phyloP scores from a whole-genome alignment of 2,797 vertebrate species.

The Diplodus sargus region DNA sequence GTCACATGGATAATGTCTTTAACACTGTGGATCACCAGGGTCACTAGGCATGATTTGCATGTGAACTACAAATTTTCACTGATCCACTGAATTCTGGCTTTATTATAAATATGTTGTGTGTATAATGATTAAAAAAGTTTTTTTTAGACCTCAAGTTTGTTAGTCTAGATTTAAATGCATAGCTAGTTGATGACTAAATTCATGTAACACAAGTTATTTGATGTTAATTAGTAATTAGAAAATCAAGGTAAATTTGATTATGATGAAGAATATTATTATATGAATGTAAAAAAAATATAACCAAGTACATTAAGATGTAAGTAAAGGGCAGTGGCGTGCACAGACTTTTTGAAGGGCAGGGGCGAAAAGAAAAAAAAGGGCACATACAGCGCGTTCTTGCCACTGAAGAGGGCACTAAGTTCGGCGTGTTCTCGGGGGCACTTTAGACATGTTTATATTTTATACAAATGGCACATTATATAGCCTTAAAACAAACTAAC shows the following conservation, averaged over 20 bases:
- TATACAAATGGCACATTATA: too few species aligned
- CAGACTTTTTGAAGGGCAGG: too few species aligned
- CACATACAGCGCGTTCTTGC: too few species aligned
- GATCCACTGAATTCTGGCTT: neutral
- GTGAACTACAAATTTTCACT: neutral
- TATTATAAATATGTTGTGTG: neutral
- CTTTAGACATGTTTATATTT: too few species aligned
- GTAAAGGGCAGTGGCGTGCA: too few species aligned
- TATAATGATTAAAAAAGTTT: neutral
- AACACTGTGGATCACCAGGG: neutral
- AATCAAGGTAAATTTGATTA: neutral
- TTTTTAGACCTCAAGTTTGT: neutral
- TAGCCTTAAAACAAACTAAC: too few species aligned
- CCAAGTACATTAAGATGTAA: neutral
- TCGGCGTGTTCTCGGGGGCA: too few species aligned
- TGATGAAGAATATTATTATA: neutral
- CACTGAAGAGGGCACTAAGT: too few species aligned
- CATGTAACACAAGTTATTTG: neutral
- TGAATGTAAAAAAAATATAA: neutral
- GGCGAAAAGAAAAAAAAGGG: too few species aligned
- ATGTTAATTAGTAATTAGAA: neutral
- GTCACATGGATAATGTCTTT: neutral
- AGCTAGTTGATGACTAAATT: neutral
- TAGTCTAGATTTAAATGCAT: neutral
- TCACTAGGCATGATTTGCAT: neutral